Percentiles rank a stretch among this genome's conserved stretches.
phyloP scores from a whole-genome alignment of 2,888 invertebrate species.

The Augiades crinisus region DNA sequence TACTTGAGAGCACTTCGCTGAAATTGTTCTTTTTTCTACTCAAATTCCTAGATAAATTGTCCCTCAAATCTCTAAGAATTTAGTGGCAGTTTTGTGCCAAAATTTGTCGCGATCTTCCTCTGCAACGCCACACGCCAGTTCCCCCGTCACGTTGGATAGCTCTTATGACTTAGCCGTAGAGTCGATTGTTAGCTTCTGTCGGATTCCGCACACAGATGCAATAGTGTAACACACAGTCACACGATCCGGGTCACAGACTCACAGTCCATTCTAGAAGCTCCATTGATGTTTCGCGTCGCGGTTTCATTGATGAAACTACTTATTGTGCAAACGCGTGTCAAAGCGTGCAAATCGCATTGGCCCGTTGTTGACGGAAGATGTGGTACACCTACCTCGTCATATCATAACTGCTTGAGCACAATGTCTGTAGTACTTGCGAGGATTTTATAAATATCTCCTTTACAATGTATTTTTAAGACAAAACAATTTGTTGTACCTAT shows the following conservation, averaged over 20 bases:
- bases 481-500: no score
- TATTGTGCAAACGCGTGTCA: constrained; percentile 29
- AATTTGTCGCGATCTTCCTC: no score
- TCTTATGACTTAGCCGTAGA: constrained; percentile 31
- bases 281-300: constrained; percentile 75
- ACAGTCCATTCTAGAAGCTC: constrained; percentile 66
- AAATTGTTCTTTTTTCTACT: no score
- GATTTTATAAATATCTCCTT: not conserved
- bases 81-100: no score
- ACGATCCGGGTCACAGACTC: constrained; percentile 71
- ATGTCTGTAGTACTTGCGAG: not conserved
- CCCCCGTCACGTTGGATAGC: no score
- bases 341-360: not conserved
- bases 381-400: not conserved
- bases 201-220: constrained; percentile 50
- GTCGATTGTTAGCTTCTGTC: constrained; percentile 32
- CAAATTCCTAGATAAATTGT: no score
- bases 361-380: constrained; percentile 11
- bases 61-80: no score
- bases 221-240: constrained; percentile 10
- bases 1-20: no score
- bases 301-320: constrained; percentile 65
- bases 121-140: no score
- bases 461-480: no score
- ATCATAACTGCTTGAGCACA: no score